Evolutionary conservation across 2,888 invertebrate species (phyloP).

Genomic region (Ophraella communa): DNA sequence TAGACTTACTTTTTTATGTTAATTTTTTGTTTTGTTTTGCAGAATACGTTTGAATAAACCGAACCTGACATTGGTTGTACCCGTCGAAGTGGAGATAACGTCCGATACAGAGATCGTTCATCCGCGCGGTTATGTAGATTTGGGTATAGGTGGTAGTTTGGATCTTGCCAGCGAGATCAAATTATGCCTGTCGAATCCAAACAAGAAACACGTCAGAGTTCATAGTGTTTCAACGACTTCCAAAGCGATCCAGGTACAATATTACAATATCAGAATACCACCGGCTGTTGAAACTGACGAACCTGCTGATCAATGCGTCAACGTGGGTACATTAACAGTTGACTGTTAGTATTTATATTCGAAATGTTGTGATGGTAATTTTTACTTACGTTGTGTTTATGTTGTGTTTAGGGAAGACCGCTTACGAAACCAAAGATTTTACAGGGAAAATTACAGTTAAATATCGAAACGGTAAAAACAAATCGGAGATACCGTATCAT

Average conservation of each 20-base stretch:
- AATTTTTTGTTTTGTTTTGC: too few relatives aligned
- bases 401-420: conserved; percentile 63
- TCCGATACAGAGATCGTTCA: conserved; percentile 76
- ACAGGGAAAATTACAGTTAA: conserved; percentile 66
- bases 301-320: conserved; percentile 51
- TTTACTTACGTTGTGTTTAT: conserved; percentile 8
- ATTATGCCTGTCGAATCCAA: conserved; percentile 71
- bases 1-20: neutral
- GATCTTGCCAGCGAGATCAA: conserved; percentile 69
- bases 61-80: conserved; percentile 75
- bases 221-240: conserved; percentile 69
- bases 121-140: conserved; percentile 78
- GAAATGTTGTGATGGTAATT: too few relatives aligned
- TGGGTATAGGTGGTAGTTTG: conserved; percentile 78
- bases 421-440: conserved; percentile 63
- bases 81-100: conserved; percentile 82
- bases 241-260: conserved; percentile 71
- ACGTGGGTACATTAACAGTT: conserved; percentile 72
- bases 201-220: conserved; percentile 71
- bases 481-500: conserved; percentile 70
- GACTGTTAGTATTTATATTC: conserved; percentile 67
- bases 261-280: conserved; percentile 69
- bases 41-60: conserved; percentile 75
- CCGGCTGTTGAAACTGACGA: conserved; percentile 67
- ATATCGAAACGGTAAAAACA: conserved; percentile 60